phyloP scores from a whole-genome alignment of 2,888 invertebrate genomes.

The Leptinotarsa haldemani region DNA sequence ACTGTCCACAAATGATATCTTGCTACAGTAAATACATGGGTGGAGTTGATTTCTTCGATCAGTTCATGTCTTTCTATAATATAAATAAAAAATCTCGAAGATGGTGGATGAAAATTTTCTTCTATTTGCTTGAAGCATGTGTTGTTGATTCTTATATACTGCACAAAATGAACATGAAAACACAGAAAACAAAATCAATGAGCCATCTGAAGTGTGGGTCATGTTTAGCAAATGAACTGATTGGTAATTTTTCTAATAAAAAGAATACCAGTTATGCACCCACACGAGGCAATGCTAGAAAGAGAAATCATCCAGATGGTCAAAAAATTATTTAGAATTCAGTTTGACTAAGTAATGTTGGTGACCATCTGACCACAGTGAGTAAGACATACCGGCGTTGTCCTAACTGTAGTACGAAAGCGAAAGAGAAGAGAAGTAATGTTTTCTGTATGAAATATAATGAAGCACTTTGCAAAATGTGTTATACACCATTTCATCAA shows the following conservation, averaged over 20 bases:
- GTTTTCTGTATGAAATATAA: slow-evolving; percentile 16
- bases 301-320: slow-evolving; percentile 22
- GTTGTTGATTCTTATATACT: slow-evolving; percentile 21
- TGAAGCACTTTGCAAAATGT: slow-evolving; percentile 25
- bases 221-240: slow-evolving; percentile 7
- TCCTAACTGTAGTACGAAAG: slow-evolving; percentile 21
- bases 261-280: slow-evolving; percentile 8
- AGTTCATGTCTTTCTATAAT: slow-evolving; percentile 21
- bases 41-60: slow-evolving; percentile 15
- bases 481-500: slow-evolving; percentile 24
- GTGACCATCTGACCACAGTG: slow-evolving; percentile 18
- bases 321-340: slow-evolving; percentile 19
- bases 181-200: slow-evolving; percentile 11
- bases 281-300: slow-evolving; percentile 13
- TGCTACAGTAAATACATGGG: slow-evolving; percentile 32
- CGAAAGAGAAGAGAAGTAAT: slow-evolving; percentile 21
- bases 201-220: slow-evolving; percentile 14
- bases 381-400: slow-evolving; percentile 9
- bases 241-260: slow-evolving; percentile 5
- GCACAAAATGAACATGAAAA: not conserved
- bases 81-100: slow-evolving; percentile 21
- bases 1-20: slow-evolving; percentile 29
- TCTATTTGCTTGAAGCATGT: slow-evolving; percentile 27
- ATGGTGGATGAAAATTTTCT: slow-evolving; percentile 27
- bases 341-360: slow-evolving; percentile 14